Evolutionary conservation across 2,888 invertebrate species (phyloP).

Genomic region (Brenthis daphne): DNA sequence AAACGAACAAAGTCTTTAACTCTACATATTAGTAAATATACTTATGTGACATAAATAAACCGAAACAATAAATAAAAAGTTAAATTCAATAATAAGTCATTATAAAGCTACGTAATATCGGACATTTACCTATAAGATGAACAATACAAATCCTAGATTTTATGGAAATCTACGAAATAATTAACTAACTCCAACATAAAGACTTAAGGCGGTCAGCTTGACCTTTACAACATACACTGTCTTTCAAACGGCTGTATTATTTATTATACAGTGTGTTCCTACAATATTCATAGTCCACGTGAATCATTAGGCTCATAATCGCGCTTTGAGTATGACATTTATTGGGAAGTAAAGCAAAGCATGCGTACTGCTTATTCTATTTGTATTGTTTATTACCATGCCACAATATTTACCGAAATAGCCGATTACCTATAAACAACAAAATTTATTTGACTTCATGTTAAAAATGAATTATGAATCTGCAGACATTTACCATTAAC

Average conservation of each 20-base stretch:
- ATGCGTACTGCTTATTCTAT: constrained; percentile 45
- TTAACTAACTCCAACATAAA: constrained; percentile 2
- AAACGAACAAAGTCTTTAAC: no score
- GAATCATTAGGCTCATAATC: constrained; percentile 13
- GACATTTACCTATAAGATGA: no score
- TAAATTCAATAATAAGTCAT: no score
- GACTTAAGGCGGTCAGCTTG: background rate
- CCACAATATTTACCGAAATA: constrained; percentile 37
- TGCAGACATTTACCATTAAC: constrained; percentile 23
- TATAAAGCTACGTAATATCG: no score
- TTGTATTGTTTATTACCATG: constrained; percentile 28
- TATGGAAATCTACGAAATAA: background rate
- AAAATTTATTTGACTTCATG: constrained; percentile 34
- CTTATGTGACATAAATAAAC: no score
- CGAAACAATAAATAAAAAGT: no score
- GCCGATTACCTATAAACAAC: constrained; percentile 34
- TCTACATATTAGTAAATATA: no score
- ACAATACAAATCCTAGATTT: background rate
- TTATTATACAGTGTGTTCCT: constrained; percentile 11
- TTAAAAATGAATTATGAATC: constrained; percentile 32
- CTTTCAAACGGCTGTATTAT: background rate
- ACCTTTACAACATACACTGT: constrained; percentile 5
- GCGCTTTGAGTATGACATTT: constrained; percentile 42
- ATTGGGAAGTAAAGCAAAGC: constrained; percentile 55
- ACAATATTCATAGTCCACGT: constrained; percentile 6